These are phyloP conservation scores for Chaenodraco wilsoni DNA, from an alignment of 2,797 vertebrate species.

Conservation along the genomic window DNA sequence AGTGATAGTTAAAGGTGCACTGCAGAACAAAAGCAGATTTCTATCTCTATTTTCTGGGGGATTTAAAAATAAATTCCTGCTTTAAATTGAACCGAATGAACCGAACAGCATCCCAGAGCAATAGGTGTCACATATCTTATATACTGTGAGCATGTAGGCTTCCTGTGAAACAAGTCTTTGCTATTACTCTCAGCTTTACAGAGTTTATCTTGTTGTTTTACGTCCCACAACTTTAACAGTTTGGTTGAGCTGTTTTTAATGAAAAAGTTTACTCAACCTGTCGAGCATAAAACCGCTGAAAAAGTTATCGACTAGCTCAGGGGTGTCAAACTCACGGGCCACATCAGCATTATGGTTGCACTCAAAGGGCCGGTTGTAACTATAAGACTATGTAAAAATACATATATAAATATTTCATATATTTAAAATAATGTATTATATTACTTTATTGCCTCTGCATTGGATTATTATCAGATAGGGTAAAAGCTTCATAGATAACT, in stretches of 20 bases:
- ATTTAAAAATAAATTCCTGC: neutral
- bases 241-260: neutral
- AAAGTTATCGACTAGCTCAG: neutral
- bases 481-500: too few relatives aligned
- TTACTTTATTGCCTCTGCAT: too few relatives aligned
- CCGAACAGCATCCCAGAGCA: neutral
- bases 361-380: too few relatives aligned
- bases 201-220: neutral
- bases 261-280: neutral
- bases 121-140: neutral
- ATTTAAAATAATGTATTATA: too few relatives aligned
- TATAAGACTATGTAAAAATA: too few relatives aligned
- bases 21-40: neutral
- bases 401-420: too few relatives aligned
- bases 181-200: neutral
- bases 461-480: too few relatives aligned
- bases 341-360: too few relatives aligned
- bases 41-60: neutral
- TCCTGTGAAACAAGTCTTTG: neutral
- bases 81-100: neutral
- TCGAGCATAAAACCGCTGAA: neutral
- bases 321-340: too few relatives aligned
- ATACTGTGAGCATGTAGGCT: neutral
- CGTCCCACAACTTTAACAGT: neutral
- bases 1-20: neutral